phyloP scores from a whole-genome alignment of 2,797 vertebrate genomes.

The Leptodactylus fallax region DNA sequence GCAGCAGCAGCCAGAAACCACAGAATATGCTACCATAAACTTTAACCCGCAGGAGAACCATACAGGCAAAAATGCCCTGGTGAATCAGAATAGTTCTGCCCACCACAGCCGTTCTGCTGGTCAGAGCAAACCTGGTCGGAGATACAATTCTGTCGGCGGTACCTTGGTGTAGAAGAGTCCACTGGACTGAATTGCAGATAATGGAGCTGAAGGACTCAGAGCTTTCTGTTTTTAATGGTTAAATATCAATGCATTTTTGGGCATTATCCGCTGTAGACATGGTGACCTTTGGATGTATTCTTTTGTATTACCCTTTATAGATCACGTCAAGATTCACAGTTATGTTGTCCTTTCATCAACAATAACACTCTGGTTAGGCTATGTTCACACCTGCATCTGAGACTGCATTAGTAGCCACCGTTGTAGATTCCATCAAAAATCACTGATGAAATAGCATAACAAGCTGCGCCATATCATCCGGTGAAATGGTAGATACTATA shows the following conservation, averaged over 20 bases:
- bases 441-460: no score
- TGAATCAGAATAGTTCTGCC: not conserved
- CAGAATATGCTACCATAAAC: slow-evolving; percentile 77
- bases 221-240: not conserved
- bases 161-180: slow-evolving; percentile 73
- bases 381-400: no score
- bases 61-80: not conserved
- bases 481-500: no score
- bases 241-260: not conserved
- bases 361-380: not conserved
- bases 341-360: not conserved
- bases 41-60: slow-evolving; percentile 65
- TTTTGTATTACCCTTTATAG: not conserved
- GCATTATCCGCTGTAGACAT: not conserved
- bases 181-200: not conserved
- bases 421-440: no score
- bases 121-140: not conserved
- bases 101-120: not conserved
- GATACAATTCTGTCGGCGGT: slow-evolving; percentile 75
- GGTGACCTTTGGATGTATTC: not conserved
- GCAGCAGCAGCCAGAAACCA: slow-evolving; percentile 67
- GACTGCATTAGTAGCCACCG: no score
- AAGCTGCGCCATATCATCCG: no score
- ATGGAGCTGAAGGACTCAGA: not conserved
- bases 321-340: not conserved